A percentile compares a stretch with the other conserved stretches of the same genome.
Conservation (phyloP, 2,797 vertebrate species). For the Halcyon smyrnensis region DNA sequence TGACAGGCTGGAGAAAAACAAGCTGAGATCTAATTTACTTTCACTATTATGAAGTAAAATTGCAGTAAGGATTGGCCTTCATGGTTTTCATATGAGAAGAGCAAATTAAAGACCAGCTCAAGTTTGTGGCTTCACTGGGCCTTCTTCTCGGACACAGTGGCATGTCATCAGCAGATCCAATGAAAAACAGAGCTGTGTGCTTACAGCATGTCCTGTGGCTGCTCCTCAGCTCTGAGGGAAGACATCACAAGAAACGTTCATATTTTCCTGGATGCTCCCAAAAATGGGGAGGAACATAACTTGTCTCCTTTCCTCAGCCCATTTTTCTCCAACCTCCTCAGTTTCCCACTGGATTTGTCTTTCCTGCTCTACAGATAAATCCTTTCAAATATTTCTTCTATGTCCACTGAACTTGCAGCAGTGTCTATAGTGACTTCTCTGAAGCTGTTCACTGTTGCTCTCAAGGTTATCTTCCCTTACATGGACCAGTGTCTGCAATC, state of each 20-base stretch:
- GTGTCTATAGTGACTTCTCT: neutral
- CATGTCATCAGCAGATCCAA: neutral
- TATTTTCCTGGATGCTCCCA: neutral
- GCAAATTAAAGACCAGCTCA: neutral
- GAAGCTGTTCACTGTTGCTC: neutral
- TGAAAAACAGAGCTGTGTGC: neutral
- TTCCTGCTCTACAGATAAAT: neutral
- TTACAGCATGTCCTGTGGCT: neutral
- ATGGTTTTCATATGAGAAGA: neutral
- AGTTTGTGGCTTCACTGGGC: neutral
- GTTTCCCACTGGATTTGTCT: neutral
- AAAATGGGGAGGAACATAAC: neutral
- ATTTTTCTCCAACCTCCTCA: neutral
- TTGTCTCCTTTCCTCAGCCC: neutral
- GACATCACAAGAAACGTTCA: neutral
- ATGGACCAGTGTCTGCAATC: neutral
- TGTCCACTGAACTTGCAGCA: neutral
- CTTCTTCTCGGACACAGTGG: neutral
- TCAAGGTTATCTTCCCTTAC: neutral
- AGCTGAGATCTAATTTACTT: neutral
- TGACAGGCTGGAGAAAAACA: neutral
- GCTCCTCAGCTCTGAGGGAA: neutral
- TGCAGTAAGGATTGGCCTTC: neutral
- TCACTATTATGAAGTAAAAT: neutral
- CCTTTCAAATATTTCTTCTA: neutral